Base-by-base conservation (phyloP, 1,140 invertebrate genomes). In the Cydia pomonella region DNA sequence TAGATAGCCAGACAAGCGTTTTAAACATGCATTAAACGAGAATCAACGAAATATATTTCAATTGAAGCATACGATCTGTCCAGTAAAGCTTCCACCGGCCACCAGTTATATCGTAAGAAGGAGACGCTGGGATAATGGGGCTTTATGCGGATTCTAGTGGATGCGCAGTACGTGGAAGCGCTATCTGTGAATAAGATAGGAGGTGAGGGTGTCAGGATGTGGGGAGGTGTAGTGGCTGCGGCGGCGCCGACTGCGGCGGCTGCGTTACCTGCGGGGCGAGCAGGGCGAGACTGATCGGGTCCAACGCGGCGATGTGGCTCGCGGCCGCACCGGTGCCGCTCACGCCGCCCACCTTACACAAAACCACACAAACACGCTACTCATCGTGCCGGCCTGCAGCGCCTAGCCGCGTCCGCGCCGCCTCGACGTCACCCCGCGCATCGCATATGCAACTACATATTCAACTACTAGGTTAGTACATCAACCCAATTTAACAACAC, bases 341-440 rank as follows among this genome's bases (percentile, higher is more conserved):
- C 91, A 92, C 84, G 84, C 91, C 92, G 84, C 90, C 91, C 91
- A 93, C 92, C 91, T 93, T 91, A 92, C 87, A 93, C 90, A 93
- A 87, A 90, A 92, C 89, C 90, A 92, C 88, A 93, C 89, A 92
- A 91, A 93, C 85, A 91, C 90, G 87, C 89, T 92, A 92, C 91
- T 91, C 84, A 91, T 89, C 88, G 89, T 92, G 91, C 80, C 76
- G 77, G 76, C 75, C 81, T 80, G 81, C 80, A 74, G 80, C 84
- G 80, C 78, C 73, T 62, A 79, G 79, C 77, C 75, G 74, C 74
- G 74, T 76, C 71, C 73, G 66, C 29, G 75, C 74, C 41, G 29
- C 85, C 77, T 82, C 83, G 80, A 85, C 78, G 78, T 86, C 84
- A 76, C 84, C 83, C 85, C 74, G 33, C 38, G 74, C 74, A 62